Conservation (phyloP, 1,140 invertebrate species). For the Temnothorax nylanderi region DNA sequence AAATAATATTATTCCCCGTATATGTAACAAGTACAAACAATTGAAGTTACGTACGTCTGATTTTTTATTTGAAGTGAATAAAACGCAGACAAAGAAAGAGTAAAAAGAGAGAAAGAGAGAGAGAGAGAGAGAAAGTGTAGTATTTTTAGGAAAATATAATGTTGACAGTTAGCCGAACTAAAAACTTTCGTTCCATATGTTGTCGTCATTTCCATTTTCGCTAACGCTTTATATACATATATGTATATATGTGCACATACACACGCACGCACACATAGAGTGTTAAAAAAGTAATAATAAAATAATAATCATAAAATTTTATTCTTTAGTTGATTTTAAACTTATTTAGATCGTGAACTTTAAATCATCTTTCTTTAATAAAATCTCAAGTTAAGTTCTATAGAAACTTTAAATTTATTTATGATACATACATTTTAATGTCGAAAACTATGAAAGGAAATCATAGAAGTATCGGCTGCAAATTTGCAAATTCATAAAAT, state of each 20-base stretch:
- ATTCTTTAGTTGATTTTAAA: not conserved
- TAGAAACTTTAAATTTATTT: not conserved
- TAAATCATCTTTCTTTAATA: not conserved
- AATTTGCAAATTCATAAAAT: slow-evolving; percentile 13
- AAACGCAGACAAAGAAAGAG: not conserved
- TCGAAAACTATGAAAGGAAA: not conserved
- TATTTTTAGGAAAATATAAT: slow-evolving; percentile 50
- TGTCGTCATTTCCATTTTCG: not conserved
- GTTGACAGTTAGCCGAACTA: not conserved
- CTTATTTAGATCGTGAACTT: too few species aligned
- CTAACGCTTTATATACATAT: not conserved
- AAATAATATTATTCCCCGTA: slow-evolving; percentile 7
- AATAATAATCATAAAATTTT: not conserved
- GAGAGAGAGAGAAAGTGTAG: not conserved
- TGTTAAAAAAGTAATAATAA: not conserved
- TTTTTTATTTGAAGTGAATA: slow-evolving; percentile 5
- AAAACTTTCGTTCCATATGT: not conserved
- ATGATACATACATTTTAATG: not conserved
- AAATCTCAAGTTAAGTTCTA: not conserved
- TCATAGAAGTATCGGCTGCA: not conserved
- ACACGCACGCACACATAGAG: not conserved
- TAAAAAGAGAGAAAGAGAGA: not conserved
- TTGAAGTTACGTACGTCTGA: not conserved
- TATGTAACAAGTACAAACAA: slow-evolving; percentile 27
- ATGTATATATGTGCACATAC: too few species aligned